These are phyloP conservation scores for Homalodisca vitripennis DNA, from an alignment of 1,140 invertebrate species.

Conservation along the genomic window DNA sequence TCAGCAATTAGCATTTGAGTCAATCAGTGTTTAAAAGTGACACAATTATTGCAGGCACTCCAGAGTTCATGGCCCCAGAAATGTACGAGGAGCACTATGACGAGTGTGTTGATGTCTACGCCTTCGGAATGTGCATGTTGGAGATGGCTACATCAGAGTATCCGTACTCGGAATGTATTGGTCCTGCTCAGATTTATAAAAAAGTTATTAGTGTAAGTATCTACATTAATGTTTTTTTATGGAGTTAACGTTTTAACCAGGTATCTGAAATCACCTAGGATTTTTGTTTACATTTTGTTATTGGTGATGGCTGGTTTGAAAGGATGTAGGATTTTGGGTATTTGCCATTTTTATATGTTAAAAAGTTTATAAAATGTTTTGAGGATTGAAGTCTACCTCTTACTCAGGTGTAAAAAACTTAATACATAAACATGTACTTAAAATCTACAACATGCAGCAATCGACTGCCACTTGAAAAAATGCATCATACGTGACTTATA, in stretches of 20 bases:
- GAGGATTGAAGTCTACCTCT: slow-evolving; percentile 35
- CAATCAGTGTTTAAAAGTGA: too few relatives aligned
- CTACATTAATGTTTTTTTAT: slow-evolving; percentile 11
- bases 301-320: too few relatives aligned
- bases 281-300: neutral
- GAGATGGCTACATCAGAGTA: slow-evolving; percentile 99
- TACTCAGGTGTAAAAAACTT: too few relatives aligned
- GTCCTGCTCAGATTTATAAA: slow-evolving; percentile 98
- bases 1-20: too few relatives aligned
- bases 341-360: too few relatives aligned
- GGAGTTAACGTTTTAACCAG: neutral
- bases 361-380: slow-evolving; percentile 32
- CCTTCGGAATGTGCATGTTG: slow-evolving; percentile 99
- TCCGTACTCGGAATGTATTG: slow-evolving; percentile 97
- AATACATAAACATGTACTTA: too few relatives aligned
- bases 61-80: slow-evolving; percentile 99
- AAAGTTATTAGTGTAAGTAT: slow-evolving; percentile 89
- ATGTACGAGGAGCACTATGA: slow-evolving; percentile 99
- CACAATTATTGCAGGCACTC: too few relatives aligned
- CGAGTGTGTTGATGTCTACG: slow-evolving; percentile 98
- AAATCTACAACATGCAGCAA: too few relatives aligned
- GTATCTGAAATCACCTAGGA: neutral
- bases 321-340: too few relatives aligned
- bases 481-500: too few relatives aligned
- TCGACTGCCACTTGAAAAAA: too few relatives aligned